These are phyloP conservation scores for Siderastrea siderea DNA, from an alignment of 92 coral and sea anemone species.

Conservation along the genomic window DNA sequence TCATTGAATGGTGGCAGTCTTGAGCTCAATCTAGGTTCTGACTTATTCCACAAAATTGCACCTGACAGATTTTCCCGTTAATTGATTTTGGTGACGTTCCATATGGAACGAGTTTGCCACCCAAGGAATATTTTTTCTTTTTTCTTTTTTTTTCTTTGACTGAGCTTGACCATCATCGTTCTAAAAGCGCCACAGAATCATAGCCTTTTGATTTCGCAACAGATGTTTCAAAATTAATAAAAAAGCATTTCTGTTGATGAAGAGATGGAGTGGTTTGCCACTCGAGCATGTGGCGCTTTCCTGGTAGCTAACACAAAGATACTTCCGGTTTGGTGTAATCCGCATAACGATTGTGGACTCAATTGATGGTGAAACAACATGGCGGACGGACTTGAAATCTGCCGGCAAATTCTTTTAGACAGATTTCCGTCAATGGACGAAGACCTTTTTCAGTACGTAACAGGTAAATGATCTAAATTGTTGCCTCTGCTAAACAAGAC, in stretches of 20 bases:
- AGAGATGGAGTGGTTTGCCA: background rate
- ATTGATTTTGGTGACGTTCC: no score
- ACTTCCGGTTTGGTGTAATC: background rate
- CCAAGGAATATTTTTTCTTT: no score
- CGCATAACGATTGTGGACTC: conserved; percentile 20
- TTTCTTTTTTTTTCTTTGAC: no score
- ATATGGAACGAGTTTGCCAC: no score
- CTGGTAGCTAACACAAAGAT: background rate
- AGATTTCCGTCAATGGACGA: conserved; percentile 84
- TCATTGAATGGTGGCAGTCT: no score
- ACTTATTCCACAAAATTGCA: no score
- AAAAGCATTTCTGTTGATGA: background rate
- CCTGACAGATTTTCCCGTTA: no score
- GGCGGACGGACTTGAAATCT: conserved; percentile 44
- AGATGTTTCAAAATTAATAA: no score
- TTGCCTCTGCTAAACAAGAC: background rate
- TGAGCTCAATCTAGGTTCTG: no score
- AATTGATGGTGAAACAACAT: conserved; percentile 50
- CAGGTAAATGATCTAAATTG: conserved; percentile 59
- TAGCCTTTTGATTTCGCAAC: no score
- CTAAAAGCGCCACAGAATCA: no score
- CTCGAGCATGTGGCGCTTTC: background rate
- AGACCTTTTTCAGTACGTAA: conserved; percentile 84
- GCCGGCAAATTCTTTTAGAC: conserved; percentile 66
- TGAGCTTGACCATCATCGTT: no score